Evolutionary conservation across 2,797 vertebrate species (phyloP).

Genomic region (Sebastolobus alascanus): DNA sequence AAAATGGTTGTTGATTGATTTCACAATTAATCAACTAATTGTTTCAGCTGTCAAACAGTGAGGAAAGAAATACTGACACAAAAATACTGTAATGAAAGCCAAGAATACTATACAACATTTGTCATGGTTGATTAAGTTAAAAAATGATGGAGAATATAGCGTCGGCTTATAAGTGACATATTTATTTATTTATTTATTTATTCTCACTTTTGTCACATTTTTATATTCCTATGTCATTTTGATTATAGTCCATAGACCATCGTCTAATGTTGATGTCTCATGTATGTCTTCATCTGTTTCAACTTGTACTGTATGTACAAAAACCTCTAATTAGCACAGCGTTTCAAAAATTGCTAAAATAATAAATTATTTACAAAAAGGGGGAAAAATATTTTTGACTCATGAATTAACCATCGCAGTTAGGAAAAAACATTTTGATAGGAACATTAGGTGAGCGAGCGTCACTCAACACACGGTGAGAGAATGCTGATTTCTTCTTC

Average conservation of each 20-base stretch:
- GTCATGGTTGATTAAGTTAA: background rate
- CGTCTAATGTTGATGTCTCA: background rate
- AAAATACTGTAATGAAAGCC: background rate
- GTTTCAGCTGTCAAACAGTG: background rate
- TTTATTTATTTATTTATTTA: background rate
- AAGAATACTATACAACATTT: background rate
- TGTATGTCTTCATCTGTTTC: background rate
- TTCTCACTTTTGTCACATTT: background rate
- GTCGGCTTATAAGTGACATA: background rate
- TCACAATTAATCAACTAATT: background rate
- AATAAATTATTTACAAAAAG: constrained; percentile 8
- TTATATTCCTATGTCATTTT: background rate
- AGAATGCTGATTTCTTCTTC: background rate
- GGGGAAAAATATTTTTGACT: background rate
- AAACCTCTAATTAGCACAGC: constrained; percentile 6
- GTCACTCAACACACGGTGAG: background rate
- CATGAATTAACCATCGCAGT: constrained; percentile 6
- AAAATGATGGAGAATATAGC: background rate
- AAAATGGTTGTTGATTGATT: background rate
- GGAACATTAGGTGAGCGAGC: background rate
- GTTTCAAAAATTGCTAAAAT: background rate
- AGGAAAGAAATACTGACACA: background rate
- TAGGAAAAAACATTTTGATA: constrained; percentile 1
- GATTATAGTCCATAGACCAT: too few species aligned
- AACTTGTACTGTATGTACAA: background rate